These are phyloP conservation scores for Syndactyla subalaris DNA, from an alignment of 2,797 vertebrate species.

Conservation along the genomic window DNA sequence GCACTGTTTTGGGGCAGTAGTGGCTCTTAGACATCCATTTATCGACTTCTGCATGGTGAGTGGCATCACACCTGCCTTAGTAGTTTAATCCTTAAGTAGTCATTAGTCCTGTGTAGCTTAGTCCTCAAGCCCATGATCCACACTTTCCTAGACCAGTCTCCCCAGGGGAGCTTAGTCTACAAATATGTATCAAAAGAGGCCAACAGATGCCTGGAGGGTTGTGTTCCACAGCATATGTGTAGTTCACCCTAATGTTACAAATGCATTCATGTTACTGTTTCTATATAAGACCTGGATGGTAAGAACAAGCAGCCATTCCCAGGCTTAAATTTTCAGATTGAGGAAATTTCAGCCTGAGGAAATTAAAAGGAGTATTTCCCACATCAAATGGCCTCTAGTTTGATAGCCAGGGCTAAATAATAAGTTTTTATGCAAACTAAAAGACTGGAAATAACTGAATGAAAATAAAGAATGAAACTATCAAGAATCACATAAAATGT, in stretches of 20 bases:
- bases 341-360: neutral
- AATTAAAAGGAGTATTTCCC: neutral
- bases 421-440: neutral
- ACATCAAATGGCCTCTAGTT: neutral
- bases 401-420: neutral
- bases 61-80: neutral
- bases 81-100: neutral
- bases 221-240: neutral
- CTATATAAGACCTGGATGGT: neutral
- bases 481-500: neutral
- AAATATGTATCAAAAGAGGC: neutral
- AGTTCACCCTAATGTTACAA: neutral
- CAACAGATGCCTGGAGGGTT: neutral
- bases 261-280: neutral
- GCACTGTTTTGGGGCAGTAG: neutral
- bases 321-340: neutral
- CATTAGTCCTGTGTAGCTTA: neutral
- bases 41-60: neutral
- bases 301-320: neutral
- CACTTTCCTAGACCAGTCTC: neutral
- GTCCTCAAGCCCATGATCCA: neutral
- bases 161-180: neutral
- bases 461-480: neutral
- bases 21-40: fast-evolving
- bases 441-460: neutral